phyloP scores from a whole-genome alignment of 2,113 vertebrate species.

The Gobio gobio region DNA sequence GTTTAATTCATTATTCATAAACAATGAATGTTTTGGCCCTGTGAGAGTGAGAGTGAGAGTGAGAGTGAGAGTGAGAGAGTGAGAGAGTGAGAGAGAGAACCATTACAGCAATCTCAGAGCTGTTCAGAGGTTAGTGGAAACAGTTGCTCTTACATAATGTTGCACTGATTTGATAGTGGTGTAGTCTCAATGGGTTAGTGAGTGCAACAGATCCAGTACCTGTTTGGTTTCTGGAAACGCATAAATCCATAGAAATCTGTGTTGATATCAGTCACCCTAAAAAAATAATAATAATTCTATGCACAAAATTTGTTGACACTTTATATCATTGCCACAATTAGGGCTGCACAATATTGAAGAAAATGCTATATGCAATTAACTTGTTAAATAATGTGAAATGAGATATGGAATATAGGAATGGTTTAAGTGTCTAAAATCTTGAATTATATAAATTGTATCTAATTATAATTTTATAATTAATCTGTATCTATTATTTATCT shows the following conservation, averaged over 20 bases:
- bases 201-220: background rate
- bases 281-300: too few relatives aligned
- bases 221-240: background rate
- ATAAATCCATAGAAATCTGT: background rate
- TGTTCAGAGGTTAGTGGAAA: background rate
- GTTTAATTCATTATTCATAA: constrained; percentile 11
- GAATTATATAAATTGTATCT: background rate
- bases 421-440: background rate
- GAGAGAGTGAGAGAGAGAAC: background rate
- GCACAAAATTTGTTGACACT: background rate
- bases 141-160: constrained; percentile 5
- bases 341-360: background rate
- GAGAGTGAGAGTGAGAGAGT: background rate
- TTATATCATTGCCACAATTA: background rate
- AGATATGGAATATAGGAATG: background rate
- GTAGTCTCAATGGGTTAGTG: background rate
- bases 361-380: background rate
- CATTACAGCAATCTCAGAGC: background rate
- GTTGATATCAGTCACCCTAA: background rate
- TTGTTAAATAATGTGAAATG: background rate
- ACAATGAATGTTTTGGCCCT: background rate
- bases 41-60: too few relatives aligned
- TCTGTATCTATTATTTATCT: too few relatives aligned
- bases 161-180: background rate
- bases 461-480: too few relatives aligned